These are phyloP conservation scores for Leptodactylus fallax DNA, from an alignment of 2,797 vertebrate genomes.

Conservation along the genomic window DNA sequence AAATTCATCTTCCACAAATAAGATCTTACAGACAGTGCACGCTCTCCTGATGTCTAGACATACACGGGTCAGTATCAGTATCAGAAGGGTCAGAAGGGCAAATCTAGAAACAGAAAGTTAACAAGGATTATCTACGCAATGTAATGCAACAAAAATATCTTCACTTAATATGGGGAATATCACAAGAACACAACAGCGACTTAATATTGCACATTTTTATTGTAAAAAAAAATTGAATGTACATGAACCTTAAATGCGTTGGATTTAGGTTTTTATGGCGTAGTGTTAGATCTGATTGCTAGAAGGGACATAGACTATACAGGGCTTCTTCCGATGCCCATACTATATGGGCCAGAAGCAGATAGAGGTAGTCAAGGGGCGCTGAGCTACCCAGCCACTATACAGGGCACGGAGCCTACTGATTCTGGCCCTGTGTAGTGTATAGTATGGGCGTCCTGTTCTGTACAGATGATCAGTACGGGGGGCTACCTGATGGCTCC, in stretches of 20 bases:
- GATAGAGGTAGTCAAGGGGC: too few relatives aligned
- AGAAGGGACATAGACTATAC: too few relatives aligned
- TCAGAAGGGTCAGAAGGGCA: background rate
- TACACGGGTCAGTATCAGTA: background rate
- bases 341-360: too few relatives aligned
- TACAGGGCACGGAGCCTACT: too few relatives aligned
- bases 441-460: too few relatives aligned
- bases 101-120: background rate
- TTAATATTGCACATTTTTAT: background rate
- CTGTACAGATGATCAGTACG: too few relatives aligned
- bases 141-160: background rate
- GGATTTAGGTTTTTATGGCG: too few relatives aligned
- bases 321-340: too few relatives aligned
- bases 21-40: background rate
- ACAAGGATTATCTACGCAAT: background rate
- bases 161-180: background rate
- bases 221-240: background rate
- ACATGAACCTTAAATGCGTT: background rate
- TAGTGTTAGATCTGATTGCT: too few relatives aligned
- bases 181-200: background rate
- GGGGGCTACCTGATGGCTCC: too few relatives aligned
- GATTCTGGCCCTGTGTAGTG: too few relatives aligned
- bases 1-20: background rate
- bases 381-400: too few relatives aligned
- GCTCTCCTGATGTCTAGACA: conserved; percentile 5